Conservation (phyloP, 2,888 invertebrate genomes). For the Lochmaea capreae region DNA sequence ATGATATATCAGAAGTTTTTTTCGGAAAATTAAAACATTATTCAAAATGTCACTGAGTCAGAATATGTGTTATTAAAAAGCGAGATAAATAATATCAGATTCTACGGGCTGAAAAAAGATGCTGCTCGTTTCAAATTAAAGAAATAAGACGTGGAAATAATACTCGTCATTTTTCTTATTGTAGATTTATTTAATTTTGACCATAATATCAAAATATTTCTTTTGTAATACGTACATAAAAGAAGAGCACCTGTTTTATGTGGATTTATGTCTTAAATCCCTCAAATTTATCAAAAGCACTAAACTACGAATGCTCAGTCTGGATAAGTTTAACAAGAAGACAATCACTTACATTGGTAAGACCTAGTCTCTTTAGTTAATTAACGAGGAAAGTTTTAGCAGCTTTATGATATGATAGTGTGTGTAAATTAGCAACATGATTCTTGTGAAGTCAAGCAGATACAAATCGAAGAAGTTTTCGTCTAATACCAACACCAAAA, state of each 20-base stretch:
- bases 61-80: slow-evolving; percentile 7
- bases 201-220: not conserved
- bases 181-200: slow-evolving; percentile 11
- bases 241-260: not conserved
- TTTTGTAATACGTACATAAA: not conserved
- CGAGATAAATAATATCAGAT: slow-evolving; percentile 3
- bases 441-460: too few species aligned
- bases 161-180: slow-evolving; percentile 7
- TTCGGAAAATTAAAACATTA: slow-evolving; percentile 19
- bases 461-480: too few species aligned
- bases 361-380: too few species aligned
- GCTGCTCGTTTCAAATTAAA: slow-evolving; percentile 12
- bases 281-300: not conserved
- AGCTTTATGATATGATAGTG: too few species aligned
- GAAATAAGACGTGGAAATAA: slow-evolving; percentile 9
- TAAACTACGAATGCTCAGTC: not conserved
- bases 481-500: too few species aligned
- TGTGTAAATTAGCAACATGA: too few species aligned
- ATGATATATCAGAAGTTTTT: slow-evolving; percentile 22
- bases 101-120: not conserved
- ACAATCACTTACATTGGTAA: too few species aligned
- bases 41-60: slow-evolving; percentile 16
- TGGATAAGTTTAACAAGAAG: too few species aligned
- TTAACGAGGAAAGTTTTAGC: too few species aligned
- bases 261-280: not conserved